Percentiles rank a stretch among this genome's conserved stretches.
Conservation (phyloP, 1,140 invertebrate genomes). For the Ephestia elutella region DNA sequence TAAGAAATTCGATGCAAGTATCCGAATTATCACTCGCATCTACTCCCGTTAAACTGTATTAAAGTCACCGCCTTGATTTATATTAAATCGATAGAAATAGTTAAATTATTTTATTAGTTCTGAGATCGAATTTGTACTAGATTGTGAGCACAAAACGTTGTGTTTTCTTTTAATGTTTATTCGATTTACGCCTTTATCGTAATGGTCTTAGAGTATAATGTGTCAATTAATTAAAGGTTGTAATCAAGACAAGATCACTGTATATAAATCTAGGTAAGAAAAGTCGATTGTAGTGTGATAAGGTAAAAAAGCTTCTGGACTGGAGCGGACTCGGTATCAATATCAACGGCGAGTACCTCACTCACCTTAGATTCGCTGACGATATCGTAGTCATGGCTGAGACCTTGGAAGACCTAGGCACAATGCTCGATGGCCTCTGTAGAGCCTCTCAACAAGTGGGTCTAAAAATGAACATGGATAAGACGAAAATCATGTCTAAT, state of each 20-base stretch:
- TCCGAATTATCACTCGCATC: conserved; percentile 35
- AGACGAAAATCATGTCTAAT: no score
- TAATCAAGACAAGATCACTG: not conserved
- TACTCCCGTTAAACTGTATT: conserved; percentile 52
- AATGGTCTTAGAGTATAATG: not conserved
- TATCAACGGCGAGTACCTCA: no score
- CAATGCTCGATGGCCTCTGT: no score
- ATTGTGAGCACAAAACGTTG: not conserved
- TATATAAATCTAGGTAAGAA: conserved; percentile 9
- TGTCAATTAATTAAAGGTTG: not conserved
- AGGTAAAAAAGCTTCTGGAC: no score
- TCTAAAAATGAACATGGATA: no score
- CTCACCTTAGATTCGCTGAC: no score
- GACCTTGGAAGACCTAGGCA: no score
- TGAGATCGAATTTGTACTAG: not conserved
- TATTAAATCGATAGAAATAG: conserved; percentile 44
- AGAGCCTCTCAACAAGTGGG: no score
- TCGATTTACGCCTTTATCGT: not conserved
- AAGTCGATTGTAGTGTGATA: not conserved
- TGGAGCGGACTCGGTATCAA: no score
- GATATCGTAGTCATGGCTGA: no score
- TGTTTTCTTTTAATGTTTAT: not conserved
- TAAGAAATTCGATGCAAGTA: conserved; percentile 32
- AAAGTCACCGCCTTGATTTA: conserved; percentile 49
- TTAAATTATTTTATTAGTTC: conserved; percentile 43